A percentile compares a stretch with the other conserved stretches of the same genome.
Evolutionary conservation across 1,140 invertebrate species (phyloP).

Genomic region (Muscidifurax raptorellus): DNA sequence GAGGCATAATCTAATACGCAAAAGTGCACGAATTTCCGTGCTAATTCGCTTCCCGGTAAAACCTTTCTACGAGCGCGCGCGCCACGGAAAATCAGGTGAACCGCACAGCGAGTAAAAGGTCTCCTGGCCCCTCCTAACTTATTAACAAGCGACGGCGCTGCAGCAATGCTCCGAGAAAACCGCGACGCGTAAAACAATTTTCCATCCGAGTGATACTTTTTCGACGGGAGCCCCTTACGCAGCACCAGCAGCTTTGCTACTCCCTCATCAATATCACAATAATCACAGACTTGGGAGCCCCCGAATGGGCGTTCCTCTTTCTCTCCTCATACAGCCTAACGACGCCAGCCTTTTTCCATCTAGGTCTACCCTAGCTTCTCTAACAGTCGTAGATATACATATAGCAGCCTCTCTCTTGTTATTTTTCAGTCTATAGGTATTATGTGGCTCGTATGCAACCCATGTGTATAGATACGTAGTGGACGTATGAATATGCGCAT

Average conservation of each 20-base stretch:
- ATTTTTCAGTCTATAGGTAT: slow-evolving; percentile 3
- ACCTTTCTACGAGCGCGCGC: slow-evolving; percentile 23
- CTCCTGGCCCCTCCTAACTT: slow-evolving; percentile 35
- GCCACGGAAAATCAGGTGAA: slow-evolving; percentile 41
- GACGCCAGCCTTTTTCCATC: slow-evolving; percentile 1
- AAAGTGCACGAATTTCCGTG: slow-evolving; percentile 23
- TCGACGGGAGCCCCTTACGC: slow-evolving; percentile 20
- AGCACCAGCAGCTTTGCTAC: slow-evolving; percentile 17
- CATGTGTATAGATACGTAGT: background rate
- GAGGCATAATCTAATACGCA: slow-evolving; percentile 16
- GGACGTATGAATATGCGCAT: background rate
- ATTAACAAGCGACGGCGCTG: slow-evolving; percentile 26
- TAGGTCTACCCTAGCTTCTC: background rate
- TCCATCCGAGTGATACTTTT: slow-evolving; percentile 40
- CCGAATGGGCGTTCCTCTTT: slow-evolving; percentile 35
- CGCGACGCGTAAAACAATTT: slow-evolving; percentile 48
- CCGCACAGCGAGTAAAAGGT: slow-evolving; percentile 30
- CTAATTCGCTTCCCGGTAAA: slow-evolving; percentile 32
- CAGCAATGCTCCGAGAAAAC: slow-evolving; percentile 15
- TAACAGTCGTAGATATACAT: background rate
- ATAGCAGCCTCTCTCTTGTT: slow-evolving; percentile 46
- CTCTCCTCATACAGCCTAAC: slow-evolving; percentile 21
- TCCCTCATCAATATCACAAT: slow-evolving; percentile 50
- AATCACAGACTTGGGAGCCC: slow-evolving; percentile 30
- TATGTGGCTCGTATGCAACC: background rate